phyloP scores from a whole-genome alignment of 2,797 vertebrate species.

The Huso huso region DNA sequence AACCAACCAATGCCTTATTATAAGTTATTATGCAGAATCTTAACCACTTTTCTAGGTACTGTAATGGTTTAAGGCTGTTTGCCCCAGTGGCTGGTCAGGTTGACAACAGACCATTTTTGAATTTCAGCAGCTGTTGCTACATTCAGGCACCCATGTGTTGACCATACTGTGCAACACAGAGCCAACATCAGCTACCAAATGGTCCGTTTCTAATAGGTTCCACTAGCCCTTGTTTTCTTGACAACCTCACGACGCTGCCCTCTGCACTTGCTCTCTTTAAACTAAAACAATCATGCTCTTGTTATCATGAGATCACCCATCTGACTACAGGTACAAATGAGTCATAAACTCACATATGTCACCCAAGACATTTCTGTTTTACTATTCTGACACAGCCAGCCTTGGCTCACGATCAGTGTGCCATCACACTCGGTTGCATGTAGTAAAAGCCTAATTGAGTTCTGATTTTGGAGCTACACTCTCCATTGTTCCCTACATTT shows the following conservation, averaged over 20 bases:
- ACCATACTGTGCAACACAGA: slow-evolving; percentile 39
- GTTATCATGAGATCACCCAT: slow-evolving; percentile 30
- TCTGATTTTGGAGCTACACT: slow-evolving; percentile 14
- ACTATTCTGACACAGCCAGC: slow-evolving; percentile 47
- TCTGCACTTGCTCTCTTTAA: slow-evolving; percentile 43
- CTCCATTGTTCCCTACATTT: slow-evolving; percentile 20
- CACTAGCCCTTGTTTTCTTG: slow-evolving; percentile 51
- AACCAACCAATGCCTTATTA: no score
- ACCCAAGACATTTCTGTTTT: slow-evolving; percentile 47
- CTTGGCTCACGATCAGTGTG: slow-evolving; percentile 31
- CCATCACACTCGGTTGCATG: slow-evolving; percentile 23
- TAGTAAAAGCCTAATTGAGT: slow-evolving; percentile 17
- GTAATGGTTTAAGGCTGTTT: no score
- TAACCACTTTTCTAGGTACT: no score
- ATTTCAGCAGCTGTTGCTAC: slow-evolving; percentile 37
- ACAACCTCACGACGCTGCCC: slow-evolving; percentile 46
- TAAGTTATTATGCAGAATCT: no score
- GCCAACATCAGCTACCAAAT: slow-evolving; percentile 56
- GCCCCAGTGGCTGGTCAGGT: no score
- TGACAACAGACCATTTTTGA: slow-evolving; percentile 23
- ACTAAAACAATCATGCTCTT: slow-evolving; percentile 24
- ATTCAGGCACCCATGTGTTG: slow-evolving; percentile 54
- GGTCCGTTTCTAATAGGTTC: slow-evolving; percentile 58
- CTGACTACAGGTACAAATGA: slow-evolving; percentile 58
- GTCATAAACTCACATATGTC: slow-evolving; percentile 55